Conservation (phyloP, 2,888 invertebrate species). For the Drosophila mimetica region DNA sequence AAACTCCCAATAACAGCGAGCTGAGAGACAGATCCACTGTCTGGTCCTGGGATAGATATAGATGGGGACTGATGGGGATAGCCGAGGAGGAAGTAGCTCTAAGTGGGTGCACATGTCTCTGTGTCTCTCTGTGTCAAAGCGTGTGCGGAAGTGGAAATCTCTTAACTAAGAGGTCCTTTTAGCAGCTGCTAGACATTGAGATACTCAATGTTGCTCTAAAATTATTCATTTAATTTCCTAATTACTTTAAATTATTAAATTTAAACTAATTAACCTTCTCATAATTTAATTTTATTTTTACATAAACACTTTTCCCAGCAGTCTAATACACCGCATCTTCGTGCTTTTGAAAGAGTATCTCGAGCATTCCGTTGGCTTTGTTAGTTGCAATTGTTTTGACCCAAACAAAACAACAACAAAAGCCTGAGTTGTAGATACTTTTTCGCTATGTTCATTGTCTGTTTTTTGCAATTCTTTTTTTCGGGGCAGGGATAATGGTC, state of each 20-base stretch:
- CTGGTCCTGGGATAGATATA: neutral
- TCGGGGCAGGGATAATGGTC: constrained; percentile 6
- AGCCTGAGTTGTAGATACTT: constrained; percentile 36
- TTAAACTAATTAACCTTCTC: no score
- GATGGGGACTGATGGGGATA: neutral
- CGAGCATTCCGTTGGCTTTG: constrained; percentile 42
- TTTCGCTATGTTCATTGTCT: constrained; percentile 41
- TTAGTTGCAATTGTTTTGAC: constrained; percentile 49
- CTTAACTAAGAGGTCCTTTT: neutral
- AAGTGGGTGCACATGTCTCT: constrained; percentile 32
- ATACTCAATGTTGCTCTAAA: neutral
- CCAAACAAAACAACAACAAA: constrained; percentile 33
- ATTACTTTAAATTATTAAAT: no score
- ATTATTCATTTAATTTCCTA: no score
- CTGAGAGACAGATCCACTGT: constrained; percentile 23
- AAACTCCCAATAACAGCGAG: constrained; percentile 39
- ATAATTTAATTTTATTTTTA: neutral
- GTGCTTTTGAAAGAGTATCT: neutral
- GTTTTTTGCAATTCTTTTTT: constrained; percentile 8
- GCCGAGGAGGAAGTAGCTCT: constrained; percentile 18
- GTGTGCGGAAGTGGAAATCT: constrained; percentile 15
- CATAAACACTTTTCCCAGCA: no score
- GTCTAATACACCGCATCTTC: neutral
- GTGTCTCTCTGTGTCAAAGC: constrained; percentile 3
- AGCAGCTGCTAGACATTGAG: neutral